phyloP scores from a whole-genome alignment of 2,113 vertebrate genomes.

The Rallus limicola region DNA sequence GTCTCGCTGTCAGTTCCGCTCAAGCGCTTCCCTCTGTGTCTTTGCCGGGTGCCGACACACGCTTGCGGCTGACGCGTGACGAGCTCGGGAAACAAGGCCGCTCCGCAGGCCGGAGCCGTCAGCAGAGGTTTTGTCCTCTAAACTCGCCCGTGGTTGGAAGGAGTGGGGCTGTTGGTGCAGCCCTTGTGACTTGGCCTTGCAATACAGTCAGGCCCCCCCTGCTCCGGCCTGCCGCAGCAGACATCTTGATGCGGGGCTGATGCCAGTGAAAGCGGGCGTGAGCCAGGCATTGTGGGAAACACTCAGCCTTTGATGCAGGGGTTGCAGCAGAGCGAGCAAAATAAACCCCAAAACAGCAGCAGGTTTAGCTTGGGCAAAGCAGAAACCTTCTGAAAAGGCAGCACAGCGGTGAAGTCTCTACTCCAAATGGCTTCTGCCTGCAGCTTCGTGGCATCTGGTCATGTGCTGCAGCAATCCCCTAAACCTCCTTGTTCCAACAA shows the following conservation, averaged over 20 bases:
- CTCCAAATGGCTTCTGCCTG: constrained; percentile 31
- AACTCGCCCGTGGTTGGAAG: neutral
- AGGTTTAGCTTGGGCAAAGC: neutral
- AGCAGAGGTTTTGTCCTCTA: neutral
- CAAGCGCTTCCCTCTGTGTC: neutral
- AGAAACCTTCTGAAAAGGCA: neutral
- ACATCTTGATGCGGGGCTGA: neutral
- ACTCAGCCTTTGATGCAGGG: neutral
- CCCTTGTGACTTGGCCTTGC: neutral
- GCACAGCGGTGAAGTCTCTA: neutral
- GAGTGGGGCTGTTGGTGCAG: neutral
- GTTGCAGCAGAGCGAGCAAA: neutral
- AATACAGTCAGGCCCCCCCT: neutral
- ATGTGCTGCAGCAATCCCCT: constrained; percentile 30
- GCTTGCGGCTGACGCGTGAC: neutral
- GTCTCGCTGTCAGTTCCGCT: constrained; percentile 3
- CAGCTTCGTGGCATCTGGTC: constrained; percentile 13
- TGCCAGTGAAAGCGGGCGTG: fast-evolving
- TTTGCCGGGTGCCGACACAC: neutral
- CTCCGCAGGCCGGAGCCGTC: neutral
- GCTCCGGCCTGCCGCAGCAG: neutral
- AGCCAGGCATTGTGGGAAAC: fast-evolving
- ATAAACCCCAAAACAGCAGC: neutral
- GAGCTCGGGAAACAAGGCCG: neutral
- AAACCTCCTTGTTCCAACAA: neutral